phyloP scores from a whole-genome alignment of 2,797 vertebrate genomes.

The Sphaeramia orbicularis region DNA sequence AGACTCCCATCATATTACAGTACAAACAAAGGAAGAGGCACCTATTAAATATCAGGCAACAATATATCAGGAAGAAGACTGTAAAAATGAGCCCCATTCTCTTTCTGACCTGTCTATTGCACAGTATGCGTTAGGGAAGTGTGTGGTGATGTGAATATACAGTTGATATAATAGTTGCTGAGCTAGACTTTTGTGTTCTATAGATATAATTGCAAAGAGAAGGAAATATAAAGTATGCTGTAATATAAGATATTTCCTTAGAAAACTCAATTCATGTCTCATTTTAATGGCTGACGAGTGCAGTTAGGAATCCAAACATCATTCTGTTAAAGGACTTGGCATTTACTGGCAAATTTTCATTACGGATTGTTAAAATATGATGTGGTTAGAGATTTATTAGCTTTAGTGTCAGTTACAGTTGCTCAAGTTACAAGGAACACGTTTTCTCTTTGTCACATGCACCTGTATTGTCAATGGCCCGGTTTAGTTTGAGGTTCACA shows the following conservation, averaged over 20 bases:
- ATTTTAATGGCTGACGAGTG: not conserved
- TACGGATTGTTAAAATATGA: not conserved
- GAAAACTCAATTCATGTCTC: slow-evolving; percentile 6
- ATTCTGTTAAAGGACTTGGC: no score
- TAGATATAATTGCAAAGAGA: slow-evolving; percentile 49
- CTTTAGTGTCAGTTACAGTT: slow-evolving; percentile 11
- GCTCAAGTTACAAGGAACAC: not conserved
- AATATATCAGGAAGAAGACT: slow-evolving; percentile 49
- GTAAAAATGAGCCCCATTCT: slow-evolving; percentile 46
- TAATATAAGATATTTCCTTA: slow-evolving; percentile 14
- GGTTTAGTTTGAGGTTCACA: no score
- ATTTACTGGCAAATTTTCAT: not conserved
- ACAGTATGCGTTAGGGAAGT: slow-evolving; percentile 12
- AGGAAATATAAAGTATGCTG: slow-evolving; percentile 33
- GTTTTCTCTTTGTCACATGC: not conserved
- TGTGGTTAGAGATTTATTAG: slow-evolving; percentile 2
- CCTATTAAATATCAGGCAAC: slow-evolving; percentile 61
- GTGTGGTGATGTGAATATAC: slow-evolving; percentile 14
- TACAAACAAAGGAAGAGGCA: slow-evolving; percentile 60
- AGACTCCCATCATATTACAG: slow-evolving; percentile 62
- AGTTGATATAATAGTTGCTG: slow-evolving; percentile 39
- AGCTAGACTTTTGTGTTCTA: slow-evolving; percentile 40
- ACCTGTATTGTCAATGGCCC: no score
- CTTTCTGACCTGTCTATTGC: slow-evolving; percentile 32
- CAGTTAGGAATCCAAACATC: slow-evolving; percentile 5